Conservation (phyloP, 2,797 vertebrate species). For the Centroberyx gerrardi region DNA sequence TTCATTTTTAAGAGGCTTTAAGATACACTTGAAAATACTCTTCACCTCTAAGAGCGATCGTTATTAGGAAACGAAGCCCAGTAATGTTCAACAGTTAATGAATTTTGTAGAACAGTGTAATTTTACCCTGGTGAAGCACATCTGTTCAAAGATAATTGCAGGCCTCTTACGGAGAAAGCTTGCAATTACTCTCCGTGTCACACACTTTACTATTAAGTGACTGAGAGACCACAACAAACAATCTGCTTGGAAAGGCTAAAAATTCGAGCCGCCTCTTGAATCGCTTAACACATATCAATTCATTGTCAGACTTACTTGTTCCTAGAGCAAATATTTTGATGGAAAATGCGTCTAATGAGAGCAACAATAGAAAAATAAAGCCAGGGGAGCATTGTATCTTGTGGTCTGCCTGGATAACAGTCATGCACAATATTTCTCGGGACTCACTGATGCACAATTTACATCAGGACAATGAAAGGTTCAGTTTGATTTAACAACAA, state of each 20-base stretch:
- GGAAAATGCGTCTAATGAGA: not conserved
- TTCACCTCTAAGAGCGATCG: no score
- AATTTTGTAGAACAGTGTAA: no score
- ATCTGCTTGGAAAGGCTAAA: not conserved
- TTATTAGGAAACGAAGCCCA: no score
- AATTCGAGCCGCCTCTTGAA: not conserved
- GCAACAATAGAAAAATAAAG: not conserved
- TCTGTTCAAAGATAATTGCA: no score
- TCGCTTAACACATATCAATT: not conserved
- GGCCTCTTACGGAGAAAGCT: no score
- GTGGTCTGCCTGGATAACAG: not conserved
- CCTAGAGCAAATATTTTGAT: not conserved
- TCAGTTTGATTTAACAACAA: slow-evolving; percentile 44
- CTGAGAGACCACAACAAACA: not conserved
- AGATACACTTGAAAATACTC: no score
- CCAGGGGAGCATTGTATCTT: not conserved
- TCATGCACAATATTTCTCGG: not conserved
- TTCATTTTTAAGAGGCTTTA: no score
- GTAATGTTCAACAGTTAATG: no score
- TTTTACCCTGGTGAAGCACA: no score
- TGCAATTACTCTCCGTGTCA: no score
- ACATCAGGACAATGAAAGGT: slow-evolving; percentile 43
- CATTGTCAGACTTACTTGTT: slow-evolving; percentile 8
- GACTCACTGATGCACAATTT: slow-evolving; percentile 19
- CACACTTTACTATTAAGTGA: not conserved